Conservation (phyloP, 2,888 invertebrate genomes). For the Seira ritae region DNA sequence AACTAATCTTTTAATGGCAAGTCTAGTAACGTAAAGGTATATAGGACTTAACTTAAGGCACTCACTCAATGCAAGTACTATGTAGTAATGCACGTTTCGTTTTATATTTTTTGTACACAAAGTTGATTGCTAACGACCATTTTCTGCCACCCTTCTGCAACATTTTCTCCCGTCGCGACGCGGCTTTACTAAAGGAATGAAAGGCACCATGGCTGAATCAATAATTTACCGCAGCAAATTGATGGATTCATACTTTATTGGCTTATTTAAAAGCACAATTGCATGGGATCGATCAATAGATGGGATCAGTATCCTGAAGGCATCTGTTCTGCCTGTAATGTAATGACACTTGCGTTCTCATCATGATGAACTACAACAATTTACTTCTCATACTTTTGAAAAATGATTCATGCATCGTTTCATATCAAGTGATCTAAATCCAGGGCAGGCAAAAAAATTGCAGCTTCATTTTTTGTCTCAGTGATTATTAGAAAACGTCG, state of each 20-base stretch:
- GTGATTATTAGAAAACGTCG: slow-evolving; percentile 47
- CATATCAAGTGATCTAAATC: slow-evolving; percentile 57
- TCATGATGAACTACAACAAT: slow-evolving; percentile 5
- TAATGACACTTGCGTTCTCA: background rate
- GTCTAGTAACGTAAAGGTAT: too few species aligned
- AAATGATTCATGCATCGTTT: slow-evolving; percentile 46
- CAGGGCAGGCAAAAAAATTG: slow-evolving; percentile 52
- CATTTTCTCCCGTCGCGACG: slow-evolving; percentile 36
- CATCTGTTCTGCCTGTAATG: too few species aligned
- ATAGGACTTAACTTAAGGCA: too few species aligned
- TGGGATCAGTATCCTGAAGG: background rate
- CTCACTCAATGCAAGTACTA: too few species aligned
- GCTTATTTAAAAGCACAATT: background rate
- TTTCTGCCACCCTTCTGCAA: slow-evolving; percentile 18
- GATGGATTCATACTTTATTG: background rate
- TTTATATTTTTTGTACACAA: background rate
- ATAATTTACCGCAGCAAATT: slow-evolving; percentile 47
- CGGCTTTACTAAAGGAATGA: slow-evolving; percentile 10
- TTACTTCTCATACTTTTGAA: slow-evolving; percentile 40
- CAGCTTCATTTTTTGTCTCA: slow-evolving; percentile 53
- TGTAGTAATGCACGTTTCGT: background rate
- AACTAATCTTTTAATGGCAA: too few species aligned
- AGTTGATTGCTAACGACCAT: too few species aligned
- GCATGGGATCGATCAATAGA: too few species aligned
- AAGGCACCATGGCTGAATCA: slow-evolving; percentile 45